A percentile compares a stretch with the other conserved stretches of the same genome.
Evolutionary conservation across 2,797 vertebrate species (phyloP).

Genomic region (Podargus strigoides): DNA sequence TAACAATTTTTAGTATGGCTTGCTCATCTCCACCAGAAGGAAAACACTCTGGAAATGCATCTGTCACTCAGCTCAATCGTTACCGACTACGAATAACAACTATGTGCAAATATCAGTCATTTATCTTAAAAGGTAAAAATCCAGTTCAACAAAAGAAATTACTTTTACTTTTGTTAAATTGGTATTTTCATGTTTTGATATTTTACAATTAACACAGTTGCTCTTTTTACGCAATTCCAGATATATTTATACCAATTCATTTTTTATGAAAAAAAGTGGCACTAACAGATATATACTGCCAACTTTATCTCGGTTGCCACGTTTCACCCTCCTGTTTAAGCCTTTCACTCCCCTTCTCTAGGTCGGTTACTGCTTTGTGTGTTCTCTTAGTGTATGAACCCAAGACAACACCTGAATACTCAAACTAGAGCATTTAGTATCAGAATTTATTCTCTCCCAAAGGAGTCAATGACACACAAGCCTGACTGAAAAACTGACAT

Average conservation of each 20-base stretch:
- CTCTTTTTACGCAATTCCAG: neutral
- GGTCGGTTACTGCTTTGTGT: neutral
- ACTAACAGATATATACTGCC: neutral
- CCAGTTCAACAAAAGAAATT: neutral
- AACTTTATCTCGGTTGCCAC: neutral
- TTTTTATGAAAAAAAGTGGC: neutral
- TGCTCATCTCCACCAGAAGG: neutral
- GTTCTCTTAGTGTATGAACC: neutral
- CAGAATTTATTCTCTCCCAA: neutral
- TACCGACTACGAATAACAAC: neutral
- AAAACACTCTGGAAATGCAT: neutral
- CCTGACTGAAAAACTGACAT: neutral
- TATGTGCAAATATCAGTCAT: neutral
- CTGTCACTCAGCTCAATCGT: neutral
- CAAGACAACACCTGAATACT: neutral
- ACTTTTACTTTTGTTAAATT: neutral
- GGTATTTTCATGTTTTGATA: neutral
- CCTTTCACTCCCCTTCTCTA: neutral
- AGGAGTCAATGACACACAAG: neutral
- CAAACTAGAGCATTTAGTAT: neutral
- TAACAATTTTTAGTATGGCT: neutral
- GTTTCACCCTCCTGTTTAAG: neutral
- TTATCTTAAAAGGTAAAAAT: neutral
- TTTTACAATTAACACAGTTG: neutral
- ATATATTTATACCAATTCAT: neutral